Evolutionary conservation across 2,888 invertebrate species (phyloP).

Genomic region (Nebria brevicollis): DNA sequence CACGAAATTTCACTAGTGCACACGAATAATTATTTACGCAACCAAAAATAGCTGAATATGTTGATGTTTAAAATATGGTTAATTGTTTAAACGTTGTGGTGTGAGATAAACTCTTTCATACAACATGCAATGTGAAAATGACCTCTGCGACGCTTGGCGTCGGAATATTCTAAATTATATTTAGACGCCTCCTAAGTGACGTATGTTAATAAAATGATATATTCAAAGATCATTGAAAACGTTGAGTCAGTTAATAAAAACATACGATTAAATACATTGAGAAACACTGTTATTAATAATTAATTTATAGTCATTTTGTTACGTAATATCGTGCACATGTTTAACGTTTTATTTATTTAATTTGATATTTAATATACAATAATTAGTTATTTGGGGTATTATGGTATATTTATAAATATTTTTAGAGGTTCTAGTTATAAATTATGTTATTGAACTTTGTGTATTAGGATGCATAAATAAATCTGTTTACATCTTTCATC

Average conservation of each 20-base stretch:
- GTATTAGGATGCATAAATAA: neutral
- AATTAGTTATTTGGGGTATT: neutral
- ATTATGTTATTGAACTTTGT: neutral
- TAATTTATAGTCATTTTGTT: too few relatives aligned
- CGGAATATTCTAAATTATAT: slow-evolving; percentile 43
- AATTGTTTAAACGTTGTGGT: neutral
- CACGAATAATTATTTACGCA: too few relatives aligned
- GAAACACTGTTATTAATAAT: too few relatives aligned
- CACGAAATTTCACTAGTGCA: too few relatives aligned
- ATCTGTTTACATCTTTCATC: neutral
- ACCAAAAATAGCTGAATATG: too few relatives aligned
- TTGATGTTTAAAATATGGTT: neutral
- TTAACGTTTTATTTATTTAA: too few relatives aligned
- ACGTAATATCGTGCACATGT: too few relatives aligned
- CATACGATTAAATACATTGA: too few relatives aligned
- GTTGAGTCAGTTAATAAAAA: neutral
- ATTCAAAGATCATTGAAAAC: slow-evolving; percentile 2
- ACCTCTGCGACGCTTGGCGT: slow-evolving; percentile 44
- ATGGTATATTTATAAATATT: neutral
- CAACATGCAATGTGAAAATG: slow-evolving; percentile 29
- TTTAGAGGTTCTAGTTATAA: neutral
- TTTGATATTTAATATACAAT: too few relatives aligned
- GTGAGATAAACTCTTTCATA: neutral
- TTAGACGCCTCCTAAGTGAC: slow-evolving; percentile 32
- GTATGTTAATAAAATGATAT: slow-evolving; percentile 19